A percentile compares a stretch with the other conserved stretches of the same genome.
Conservation (phyloP, 2,797 vertebrate species). For the Enteromius radiatus region DNA sequence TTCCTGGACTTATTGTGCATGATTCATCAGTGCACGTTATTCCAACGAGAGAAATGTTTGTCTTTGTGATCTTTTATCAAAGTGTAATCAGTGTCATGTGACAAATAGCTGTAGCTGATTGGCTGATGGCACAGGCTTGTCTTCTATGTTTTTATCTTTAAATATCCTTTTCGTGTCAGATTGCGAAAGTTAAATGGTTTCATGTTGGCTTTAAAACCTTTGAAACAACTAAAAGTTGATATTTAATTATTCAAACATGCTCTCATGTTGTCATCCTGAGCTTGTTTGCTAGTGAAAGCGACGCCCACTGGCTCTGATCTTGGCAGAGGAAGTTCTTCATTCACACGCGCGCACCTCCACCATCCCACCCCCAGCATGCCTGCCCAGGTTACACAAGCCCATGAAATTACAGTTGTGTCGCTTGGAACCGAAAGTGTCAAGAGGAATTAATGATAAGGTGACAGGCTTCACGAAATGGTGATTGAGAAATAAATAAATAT, state of each 20-base stretch:
- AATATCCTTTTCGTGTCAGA: neutral
- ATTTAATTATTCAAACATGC: slow-evolving; percentile 15
- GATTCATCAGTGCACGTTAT: slow-evolving; percentile 13
- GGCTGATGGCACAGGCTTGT: neutral
- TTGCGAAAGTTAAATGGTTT: neutral
- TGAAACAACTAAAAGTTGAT: slow-evolving; percentile 6
- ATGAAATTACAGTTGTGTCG: slow-evolving; percentile 77
- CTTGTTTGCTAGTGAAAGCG: slow-evolving; percentile 35
- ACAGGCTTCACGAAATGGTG: slow-evolving; percentile 70
- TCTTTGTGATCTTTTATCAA: slow-evolving; percentile 14
- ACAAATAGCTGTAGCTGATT: slow-evolving; percentile 8
- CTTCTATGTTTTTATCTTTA: neutral
- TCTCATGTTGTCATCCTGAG: neutral
- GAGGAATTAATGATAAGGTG: slow-evolving; percentile 71
- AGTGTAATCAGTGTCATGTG: slow-evolving; percentile 12
- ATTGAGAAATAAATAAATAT: slow-evolving; percentile 66
- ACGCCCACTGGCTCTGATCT: slow-evolving; percentile 38
- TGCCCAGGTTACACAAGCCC: slow-evolving; percentile 59
- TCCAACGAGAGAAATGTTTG: neutral
- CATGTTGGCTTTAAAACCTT: slow-evolving; percentile 37
- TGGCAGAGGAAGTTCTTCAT: slow-evolving; percentile 26
- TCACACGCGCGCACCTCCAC: slow-evolving; percentile 26
- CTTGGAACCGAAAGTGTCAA: slow-evolving; percentile 69
- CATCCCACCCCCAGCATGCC: slow-evolving; percentile 41
- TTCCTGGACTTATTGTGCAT: slow-evolving; percentile 13